Base-by-base conservation (phyloP, 2,888 invertebrate species). In the Trichopria drosophilae region DNA sequence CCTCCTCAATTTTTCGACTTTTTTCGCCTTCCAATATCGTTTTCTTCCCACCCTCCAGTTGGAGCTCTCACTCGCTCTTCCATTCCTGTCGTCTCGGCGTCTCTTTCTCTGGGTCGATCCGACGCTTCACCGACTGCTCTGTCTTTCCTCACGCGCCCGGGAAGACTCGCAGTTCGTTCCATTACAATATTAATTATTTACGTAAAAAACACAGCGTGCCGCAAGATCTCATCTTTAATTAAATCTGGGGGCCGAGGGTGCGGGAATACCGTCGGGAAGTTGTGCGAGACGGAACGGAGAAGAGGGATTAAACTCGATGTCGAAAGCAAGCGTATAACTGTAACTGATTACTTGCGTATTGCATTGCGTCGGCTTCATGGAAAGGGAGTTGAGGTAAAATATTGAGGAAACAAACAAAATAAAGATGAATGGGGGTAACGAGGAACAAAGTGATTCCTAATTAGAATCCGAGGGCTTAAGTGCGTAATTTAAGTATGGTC, bases 111-210 rank as follows among this genome's bases (percentile, higher is more conserved):
- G 51, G 39, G 48, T 52, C 51, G 47, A 53, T 59, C 55, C 46
- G 35, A 22, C 47, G 35, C 26, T 12, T 44, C 23, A 40, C 43
- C 47, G 47, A 22, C 34, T 37, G 36, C 51, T 47, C 36, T 46
- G 49, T 55, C 49, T 53, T 52, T 48, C 47, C 44, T 39, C 51
- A 48, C 53, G 47, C 36, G 39, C 36, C 24, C 28, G 54, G 13
- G 45, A 43, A 42, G 52, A 53, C 53, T 26, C 41, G 43, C 54
- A 55, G 55, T 56, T 57, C 57, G 55, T 59, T 57, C 61, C 61
- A 67, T 68, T 68, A 67, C 64, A 64, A 65, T 67, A 67, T 67
- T 67, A 67, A 67, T 69, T 69, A 67, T 67, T 67, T 68, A 63
- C 57, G 62, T 64, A 64, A 65, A 66, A 68, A 68, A 64, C 59